Percentiles rank a stretch among this genome's conserved stretches.
These are phyloP conservation scores for Coronaproctus castanopsis DNA, from an alignment of 2,888 invertebrate genomes.

Conservation along the genomic window DNA sequence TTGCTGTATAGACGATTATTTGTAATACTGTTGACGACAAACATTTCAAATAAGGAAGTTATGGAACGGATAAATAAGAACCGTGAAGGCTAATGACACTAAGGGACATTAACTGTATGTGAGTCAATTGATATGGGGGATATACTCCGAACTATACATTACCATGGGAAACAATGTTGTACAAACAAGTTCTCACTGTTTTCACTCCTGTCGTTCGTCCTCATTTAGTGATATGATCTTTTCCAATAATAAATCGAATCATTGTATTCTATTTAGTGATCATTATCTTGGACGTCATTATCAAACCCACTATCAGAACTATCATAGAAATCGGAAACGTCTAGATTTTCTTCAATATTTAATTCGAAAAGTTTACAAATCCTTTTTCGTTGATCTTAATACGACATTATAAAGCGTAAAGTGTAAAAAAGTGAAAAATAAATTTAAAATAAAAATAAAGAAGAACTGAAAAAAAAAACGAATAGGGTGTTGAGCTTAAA, in stretches of 20 bases:
- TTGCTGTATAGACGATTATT: too few species aligned
- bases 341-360: background rate
- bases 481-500: background rate
- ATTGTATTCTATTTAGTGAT: background rate
- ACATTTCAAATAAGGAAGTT: too few species aligned
- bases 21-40: too few species aligned
- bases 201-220: background rate
- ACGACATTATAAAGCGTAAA: background rate
- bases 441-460: background rate
- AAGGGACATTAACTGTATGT: too few species aligned
- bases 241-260: background rate
- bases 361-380: background rate
- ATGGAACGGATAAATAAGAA: too few species aligned
- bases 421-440: background rate
- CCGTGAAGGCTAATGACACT: too few species aligned
- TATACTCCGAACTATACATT: too few species aligned
- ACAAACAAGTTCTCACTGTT: background rate
- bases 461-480: background rate
- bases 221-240: background rate
- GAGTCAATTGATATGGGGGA: too few species aligned
- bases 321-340: background rate
- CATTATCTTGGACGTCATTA: too few species aligned
- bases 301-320: background rate
- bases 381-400: background rate
- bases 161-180: too few species aligned